Percentiles rank a stretch among this genome's conserved stretches.
Conservation (phyloP, 1,140 invertebrate species). For the Heliothis subflexa region DNA sequence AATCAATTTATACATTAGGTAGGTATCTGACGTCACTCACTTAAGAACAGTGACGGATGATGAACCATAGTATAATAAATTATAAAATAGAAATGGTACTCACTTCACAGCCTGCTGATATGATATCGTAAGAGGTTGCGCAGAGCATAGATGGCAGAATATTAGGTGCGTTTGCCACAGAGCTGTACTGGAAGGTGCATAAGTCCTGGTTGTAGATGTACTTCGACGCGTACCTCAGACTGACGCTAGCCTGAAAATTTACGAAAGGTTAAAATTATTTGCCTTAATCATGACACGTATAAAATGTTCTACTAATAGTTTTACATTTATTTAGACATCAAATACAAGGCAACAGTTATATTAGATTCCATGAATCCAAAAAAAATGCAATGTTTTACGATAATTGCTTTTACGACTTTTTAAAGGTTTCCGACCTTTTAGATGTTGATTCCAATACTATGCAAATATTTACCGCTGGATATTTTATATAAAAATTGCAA, state of each 20-base stretch:
- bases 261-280: not conserved
- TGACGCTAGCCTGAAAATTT: constrained; percentile 42
- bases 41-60: too few relatives aligned
- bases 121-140: constrained; percentile 49
- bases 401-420: not conserved
- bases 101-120: constrained; percentile 50
- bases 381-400: not conserved
- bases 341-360: too few relatives aligned
- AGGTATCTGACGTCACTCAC: too few relatives aligned
- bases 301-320: too few relatives aligned
- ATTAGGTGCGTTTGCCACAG: constrained; percentile 22
- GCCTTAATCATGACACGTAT: too few relatives aligned
- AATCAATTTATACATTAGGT: too few relatives aligned
- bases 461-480: too few relatives aligned
- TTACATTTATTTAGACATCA: too few relatives aligned
- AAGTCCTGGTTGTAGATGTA: constrained; percentile 55
- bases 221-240: constrained; percentile 48
- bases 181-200: constrained; percentile 50
- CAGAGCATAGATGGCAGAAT: constrained; percentile 56
- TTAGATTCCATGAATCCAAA: not conserved
- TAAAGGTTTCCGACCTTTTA: not conserved
- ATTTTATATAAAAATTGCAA: not conserved
- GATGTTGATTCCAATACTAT: too few relatives aligned
- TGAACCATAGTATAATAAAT: too few relatives aligned
- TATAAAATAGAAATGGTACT: constrained; percentile 24